Evolutionary conservation across 2,113 vertebrate genomes (phyloP).

Genomic region (Synchiropus splendidus): DNA sequence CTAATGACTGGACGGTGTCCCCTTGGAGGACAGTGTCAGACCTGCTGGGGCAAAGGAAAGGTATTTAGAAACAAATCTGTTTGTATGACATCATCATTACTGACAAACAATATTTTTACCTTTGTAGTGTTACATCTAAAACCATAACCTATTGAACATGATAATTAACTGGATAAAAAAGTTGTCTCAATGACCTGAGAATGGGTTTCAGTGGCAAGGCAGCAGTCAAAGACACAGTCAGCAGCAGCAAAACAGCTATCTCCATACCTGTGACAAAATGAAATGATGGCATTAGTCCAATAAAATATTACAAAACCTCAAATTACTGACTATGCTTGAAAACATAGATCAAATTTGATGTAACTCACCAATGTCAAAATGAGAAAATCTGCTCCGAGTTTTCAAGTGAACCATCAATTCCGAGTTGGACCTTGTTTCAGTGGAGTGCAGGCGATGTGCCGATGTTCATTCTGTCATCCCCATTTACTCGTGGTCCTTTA

Average conservation of each 20-base stretch:
- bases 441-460: constrained; percentile 1
- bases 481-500: constrained; percentile 42
- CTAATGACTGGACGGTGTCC: constrained; percentile 13
- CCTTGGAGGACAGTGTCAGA: constrained; percentile 13
- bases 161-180: background rate
- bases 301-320: no score
- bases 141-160: background rate
- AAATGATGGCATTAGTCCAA: no score
- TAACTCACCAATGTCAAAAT: constrained; percentile 39
- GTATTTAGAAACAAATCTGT: no score
- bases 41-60: constrained; percentile 26
- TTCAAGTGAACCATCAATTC: constrained; percentile 25
- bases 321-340: no score
- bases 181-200: constrained; percentile 36
- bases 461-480: constrained; percentile 21
- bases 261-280: no score
- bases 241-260: constrained; percentile 53
- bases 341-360: no score
- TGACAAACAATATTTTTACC: no score
- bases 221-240: constrained; percentile 42
- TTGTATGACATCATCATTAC: no score
- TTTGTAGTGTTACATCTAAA: no score
- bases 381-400: constrained; percentile 12
- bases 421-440: background rate
- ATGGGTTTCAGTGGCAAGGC: constrained; percentile 41